A percentile compares a stretch with the other conserved stretches of the same genome.
phyloP scores from a whole-genome alignment of 2,797 vertebrate species.

The Balearica regulorum region DNA sequence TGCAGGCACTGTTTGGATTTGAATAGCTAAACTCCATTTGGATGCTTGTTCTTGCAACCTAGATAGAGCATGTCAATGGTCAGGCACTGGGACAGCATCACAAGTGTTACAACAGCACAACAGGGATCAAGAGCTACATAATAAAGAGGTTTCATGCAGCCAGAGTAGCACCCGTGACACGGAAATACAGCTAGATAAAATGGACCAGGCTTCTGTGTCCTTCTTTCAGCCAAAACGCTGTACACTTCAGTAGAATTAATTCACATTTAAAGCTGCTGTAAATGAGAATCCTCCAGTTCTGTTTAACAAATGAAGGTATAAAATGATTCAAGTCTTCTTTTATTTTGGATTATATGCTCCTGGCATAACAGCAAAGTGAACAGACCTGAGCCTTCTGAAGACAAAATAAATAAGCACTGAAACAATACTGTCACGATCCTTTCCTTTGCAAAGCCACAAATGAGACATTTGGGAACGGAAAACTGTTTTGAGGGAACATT shows the following conservation, averaged over 20 bases:
- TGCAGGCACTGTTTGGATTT: neutral
- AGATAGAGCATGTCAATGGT: neutral
- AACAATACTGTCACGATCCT: neutral
- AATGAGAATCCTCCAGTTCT: neutral
- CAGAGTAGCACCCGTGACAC: neutral
- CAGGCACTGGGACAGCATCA: neutral
- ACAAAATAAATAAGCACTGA: constrained; percentile 19
- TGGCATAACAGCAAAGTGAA: neutral
- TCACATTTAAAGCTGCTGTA: neutral
- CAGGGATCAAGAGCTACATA: neutral
- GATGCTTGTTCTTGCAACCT: neutral
- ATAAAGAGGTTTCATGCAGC: neutral
- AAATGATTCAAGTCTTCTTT: neutral
- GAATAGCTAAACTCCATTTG: neutral
- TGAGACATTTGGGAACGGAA: constrained; percentile 35
- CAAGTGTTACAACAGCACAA: neutral
- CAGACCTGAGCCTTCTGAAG: neutral
- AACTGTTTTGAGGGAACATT: constrained; percentile 48
- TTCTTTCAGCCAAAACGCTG: neutral
- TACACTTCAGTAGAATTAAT: neutral
- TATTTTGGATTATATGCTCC: neutral
- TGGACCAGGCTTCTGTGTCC: neutral
- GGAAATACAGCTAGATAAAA: neutral
- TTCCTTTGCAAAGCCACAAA: constrained; percentile 29
- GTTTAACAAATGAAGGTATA: neutral